phyloP scores from a whole-genome alignment of 1,140 invertebrate species.

The Eriocheir sinensis region DNA sequence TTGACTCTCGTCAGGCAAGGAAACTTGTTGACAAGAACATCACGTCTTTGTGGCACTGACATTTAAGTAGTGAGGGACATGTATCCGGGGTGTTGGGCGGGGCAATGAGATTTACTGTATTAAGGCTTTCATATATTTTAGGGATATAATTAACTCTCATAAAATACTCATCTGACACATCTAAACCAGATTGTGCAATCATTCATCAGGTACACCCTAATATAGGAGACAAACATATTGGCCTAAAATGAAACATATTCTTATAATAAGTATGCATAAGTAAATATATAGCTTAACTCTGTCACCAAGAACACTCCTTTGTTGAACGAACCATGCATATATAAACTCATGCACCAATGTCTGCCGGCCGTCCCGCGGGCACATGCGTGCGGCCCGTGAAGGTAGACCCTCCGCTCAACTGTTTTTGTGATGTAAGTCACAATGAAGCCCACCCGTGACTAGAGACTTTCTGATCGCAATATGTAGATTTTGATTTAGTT shows the following conservation, averaged over 20 bases:
- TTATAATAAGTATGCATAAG: conserved; percentile 26
- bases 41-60: background rate
- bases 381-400: conserved; percentile 61
- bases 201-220: conserved; percentile 18
- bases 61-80: background rate
- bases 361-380: conserved; percentile 59
- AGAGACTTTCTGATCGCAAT: background rate
- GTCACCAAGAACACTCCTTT: conserved; percentile 78
- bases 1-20: background rate
- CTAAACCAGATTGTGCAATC: background rate
- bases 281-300: conserved; percentile 69
- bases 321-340: conserved; percentile 78
- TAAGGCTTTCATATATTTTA: background rate
- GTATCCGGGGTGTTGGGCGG: background rate
- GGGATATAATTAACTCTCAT: background rate
- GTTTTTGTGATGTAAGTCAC: background rate
- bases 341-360: conserved; percentile 69
- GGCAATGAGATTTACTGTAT: background rate
- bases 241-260: conserved; percentile 18
- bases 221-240: conserved; percentile 35
- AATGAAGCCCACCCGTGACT: background rate
- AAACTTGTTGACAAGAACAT: background rate
- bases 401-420: conserved; percentile 5
- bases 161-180: background rate
- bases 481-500: background rate